phyloP scores from a whole-genome alignment of 1,140 invertebrate species.

The Drosophila funebris region DNA sequence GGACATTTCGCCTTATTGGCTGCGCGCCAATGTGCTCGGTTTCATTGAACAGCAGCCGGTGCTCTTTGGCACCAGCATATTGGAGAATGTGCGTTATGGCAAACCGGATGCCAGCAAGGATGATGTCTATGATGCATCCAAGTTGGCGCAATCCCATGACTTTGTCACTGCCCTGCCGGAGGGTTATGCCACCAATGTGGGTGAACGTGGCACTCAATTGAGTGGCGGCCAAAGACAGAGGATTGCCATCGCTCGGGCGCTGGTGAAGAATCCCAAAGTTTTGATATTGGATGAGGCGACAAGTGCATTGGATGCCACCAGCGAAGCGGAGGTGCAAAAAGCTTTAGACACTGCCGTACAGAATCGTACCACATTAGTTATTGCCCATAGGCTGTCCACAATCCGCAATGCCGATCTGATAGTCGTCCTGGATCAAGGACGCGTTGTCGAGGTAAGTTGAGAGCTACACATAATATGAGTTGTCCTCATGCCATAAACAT shows the following conservation, averaged over 20 bases:
- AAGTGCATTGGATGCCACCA: conserved; percentile 95
- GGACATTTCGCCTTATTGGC: conserved; percentile 92
- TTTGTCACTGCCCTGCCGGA: conserved; percentile 94
- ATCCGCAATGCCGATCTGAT: conserved; percentile 94
- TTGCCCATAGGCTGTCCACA: conserved; percentile 95
- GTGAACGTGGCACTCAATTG: conserved; percentile 94
- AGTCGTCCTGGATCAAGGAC: conserved; percentile 92
- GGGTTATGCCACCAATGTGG: conserved; percentile 94
- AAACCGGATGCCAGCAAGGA: conserved; percentile 88
- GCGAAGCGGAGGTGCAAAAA: conserved; percentile 93
- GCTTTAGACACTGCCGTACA: conserved; percentile 91
- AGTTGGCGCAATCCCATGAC: conserved; percentile 94
- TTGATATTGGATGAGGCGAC: conserved; percentile 96
- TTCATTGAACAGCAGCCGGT: conserved; percentile 97
- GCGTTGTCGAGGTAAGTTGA: conserved; percentile 90
- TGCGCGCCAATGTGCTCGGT: conserved; percentile 92
- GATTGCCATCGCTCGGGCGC: conserved; percentile 94
- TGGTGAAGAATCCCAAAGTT: conserved; percentile 94
- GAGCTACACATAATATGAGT: not conserved
- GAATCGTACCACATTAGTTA: conserved; percentile 93
- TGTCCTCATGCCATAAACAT: not conserved
- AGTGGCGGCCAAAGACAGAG: conserved; percentile 96
- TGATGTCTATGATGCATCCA: conserved; percentile 89
- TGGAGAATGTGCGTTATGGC: conserved; percentile 97
- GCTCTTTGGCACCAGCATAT: conserved; percentile 95